Evolutionary conservation across 2,113 vertebrate species (phyloP).

Genomic region (Epinephelus fuscoguttatus): DNA sequence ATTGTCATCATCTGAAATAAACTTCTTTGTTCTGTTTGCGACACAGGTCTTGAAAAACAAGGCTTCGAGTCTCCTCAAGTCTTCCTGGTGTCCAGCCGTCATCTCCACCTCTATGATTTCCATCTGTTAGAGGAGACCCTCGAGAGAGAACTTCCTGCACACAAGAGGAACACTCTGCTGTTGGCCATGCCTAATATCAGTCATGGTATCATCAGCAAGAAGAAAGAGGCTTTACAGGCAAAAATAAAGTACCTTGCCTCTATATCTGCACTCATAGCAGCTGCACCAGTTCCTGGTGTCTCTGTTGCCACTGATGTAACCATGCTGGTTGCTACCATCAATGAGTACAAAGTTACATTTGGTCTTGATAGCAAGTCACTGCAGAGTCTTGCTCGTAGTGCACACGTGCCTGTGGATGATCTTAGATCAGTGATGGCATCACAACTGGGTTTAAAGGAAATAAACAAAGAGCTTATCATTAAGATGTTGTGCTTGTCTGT

Average conservation of each 20-base stretch:
- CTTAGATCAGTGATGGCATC: neutral
- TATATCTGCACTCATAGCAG: neutral
- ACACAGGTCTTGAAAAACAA: conserved; percentile 14
- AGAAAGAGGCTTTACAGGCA: conserved; percentile 20
- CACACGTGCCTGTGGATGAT: neutral
- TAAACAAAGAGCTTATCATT: neutral
- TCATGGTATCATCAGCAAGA: conserved; percentile 17
- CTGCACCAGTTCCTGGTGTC: neutral
- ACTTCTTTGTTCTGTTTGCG: neutral
- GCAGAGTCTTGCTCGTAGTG: neutral
- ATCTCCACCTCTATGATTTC: conserved; percentile 25
- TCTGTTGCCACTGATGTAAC: neutral
- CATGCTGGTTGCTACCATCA: neutral
- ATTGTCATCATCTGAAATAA: neutral
- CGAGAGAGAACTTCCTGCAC: conserved; percentile 39
- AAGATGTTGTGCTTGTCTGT: neutral
- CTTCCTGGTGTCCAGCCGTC: conserved; percentile 43
- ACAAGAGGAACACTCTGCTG: conserved; percentile 17
- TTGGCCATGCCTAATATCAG: neutral
- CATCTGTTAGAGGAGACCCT: neutral
- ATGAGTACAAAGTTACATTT: neutral
- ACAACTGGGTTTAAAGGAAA: accelerated
- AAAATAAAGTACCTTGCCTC: neutral
- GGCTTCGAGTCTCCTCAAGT: neutral
- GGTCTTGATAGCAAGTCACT: neutral